Evolutionary conservation across 2,797 vertebrate genomes (phyloP), one percentile per base, ranked within the genome.

Genomic region (Lutjanus campechanus): DNA sequence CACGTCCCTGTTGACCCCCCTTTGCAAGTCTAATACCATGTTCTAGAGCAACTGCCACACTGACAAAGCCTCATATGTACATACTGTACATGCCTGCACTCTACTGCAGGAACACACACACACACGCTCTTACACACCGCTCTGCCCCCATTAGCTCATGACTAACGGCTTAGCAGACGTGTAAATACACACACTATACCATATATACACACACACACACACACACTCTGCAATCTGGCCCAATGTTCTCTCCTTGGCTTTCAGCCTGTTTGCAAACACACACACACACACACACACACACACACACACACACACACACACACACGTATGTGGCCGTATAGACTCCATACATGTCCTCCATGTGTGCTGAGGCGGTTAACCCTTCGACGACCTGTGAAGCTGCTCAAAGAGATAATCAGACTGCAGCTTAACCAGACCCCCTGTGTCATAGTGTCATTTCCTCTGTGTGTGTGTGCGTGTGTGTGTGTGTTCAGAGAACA

Each of bases 81-180:
- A 66, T 43, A 22, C 71, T 76, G 67, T 61, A 77, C 72, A 63
- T 53, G 41, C 13, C 29, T 50, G 16, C 15, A 59, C 73, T 46
- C 69, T 69, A 41, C 59, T 60, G 55, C 46, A 75, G 44, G 50
- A 13, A 73, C 43, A 64, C 49, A 60, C 53, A 59, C 66, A 66
- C 55, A 67, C 19, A 65, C 43, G 49, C 53, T 64, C 58, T 63
- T 58, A 63, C 58, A 15, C 49, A 2, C 69, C 22, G 25, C 56
- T 53, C 11, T 84, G 86, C 65, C 83, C 83, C 78, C 83, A 85
- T 90, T 89, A 90, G 69, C 72, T 88, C 83, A 84, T 87, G 84
- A 85, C 82, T 86, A 78, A 87, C 25, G 40, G 83, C 87, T 89
- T 89, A 90, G 61, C 77, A 62, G 79, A 73, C 77, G 3, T 71